Evolutionary conservation across 2,888 invertebrate genomes (phyloP).

Genomic region (Dynastes hyllus): DNA sequence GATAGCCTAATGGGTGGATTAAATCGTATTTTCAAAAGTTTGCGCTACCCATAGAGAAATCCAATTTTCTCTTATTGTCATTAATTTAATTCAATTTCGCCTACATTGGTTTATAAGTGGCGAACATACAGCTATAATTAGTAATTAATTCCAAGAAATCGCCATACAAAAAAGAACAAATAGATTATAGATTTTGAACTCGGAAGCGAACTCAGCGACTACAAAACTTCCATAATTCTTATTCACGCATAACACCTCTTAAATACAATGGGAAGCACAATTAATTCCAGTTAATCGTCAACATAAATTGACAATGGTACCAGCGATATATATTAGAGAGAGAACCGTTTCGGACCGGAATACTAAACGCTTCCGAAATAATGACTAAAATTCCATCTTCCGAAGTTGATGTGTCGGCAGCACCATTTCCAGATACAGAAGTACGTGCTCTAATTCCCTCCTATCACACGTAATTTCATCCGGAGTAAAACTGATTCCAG

Average conservation of each 20-base stretch:
- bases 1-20: too few relatives aligned
- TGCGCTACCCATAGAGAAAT: too few relatives aligned
- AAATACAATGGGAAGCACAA: constrained; percentile 11
- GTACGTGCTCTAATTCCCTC: constrained; percentile 45
- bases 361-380: constrained; percentile 41
- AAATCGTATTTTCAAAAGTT: too few relatives aligned
- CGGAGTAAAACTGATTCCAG: constrained; percentile 31
- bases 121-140: background rate
- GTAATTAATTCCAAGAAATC: background rate
- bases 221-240: background rate
- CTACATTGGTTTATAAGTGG: background rate
- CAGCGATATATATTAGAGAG: constrained; percentile 15
- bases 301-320: constrained; percentile 30
- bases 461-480: constrained; percentile 7
- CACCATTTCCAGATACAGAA: constrained; percentile 22
- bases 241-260: background rate
- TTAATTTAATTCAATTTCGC: too few relatives aligned
- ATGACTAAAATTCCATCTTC: constrained; percentile 44
- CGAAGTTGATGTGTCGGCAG: constrained; percentile 37
- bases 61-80: too few relatives aligned
- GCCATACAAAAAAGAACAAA: background rate
- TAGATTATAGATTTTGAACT: background rate
- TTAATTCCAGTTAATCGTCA: constrained; percentile 7
- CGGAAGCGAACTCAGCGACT: background rate
- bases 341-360: constrained; percentile 28